phyloP scores from a whole-genome alignment of 2,888 invertebrate genomes.

The Apotomis capreana region DNA sequence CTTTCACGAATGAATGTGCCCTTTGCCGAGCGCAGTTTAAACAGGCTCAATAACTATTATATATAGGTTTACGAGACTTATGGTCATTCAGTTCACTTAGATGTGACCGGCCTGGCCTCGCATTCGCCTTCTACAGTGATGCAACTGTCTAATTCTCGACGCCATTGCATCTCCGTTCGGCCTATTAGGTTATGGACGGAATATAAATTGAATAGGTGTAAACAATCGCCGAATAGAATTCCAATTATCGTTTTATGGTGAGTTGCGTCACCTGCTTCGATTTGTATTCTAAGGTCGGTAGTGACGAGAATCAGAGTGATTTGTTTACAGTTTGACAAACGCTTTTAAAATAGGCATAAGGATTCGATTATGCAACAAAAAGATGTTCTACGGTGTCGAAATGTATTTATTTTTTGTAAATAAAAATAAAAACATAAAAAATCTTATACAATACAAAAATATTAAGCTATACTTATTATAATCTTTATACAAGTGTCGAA shows the following conservation, averaged over 20 bases:
- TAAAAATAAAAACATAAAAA: conserved; percentile 74
- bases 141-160: conserved; percentile 29
- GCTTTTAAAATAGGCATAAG: not conserved
- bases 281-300: conserved; percentile 30
- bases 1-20: not conserved
- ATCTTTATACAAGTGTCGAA: conserved; percentile 80
- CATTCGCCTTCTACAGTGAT: conserved; percentile 26
- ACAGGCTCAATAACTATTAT: not conserved
- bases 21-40: not conserved
- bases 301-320: not conserved
- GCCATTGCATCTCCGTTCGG: conserved; percentile 19
- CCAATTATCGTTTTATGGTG: conserved; percentile 32
- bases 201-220: conserved; percentile 39
- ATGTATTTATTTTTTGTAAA: conserved; percentile 82
- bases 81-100: not conserved
- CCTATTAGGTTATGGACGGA: conserved; percentile 26
- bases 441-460: conserved; percentile 62
- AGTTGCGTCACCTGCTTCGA: conserved; percentile 26
- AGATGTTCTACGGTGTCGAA: conserved; percentile 74
- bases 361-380: not conserved
- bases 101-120: conserved; percentile 21
- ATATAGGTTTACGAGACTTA: not conserved
- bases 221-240: conserved; percentile 37
- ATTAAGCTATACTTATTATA: conserved; percentile 76
- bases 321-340: not conserved